Conservation (phyloP, 1,140 invertebrate species). For the Tenebrio molitor region DNA sequence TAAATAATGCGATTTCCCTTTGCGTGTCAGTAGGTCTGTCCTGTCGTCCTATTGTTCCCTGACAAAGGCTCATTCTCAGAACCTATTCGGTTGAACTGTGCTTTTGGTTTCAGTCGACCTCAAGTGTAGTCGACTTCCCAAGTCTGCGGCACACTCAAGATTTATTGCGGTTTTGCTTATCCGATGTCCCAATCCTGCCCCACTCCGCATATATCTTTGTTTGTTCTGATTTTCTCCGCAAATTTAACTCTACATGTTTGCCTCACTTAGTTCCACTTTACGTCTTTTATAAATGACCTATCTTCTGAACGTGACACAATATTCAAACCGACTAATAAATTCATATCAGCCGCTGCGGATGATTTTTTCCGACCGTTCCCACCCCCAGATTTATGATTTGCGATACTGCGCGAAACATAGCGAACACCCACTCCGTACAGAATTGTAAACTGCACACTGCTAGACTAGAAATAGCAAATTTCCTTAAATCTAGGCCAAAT, state of each 20-base stretch:
- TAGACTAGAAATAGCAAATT: slow-evolving; percentile 32
- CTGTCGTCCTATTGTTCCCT: slow-evolving; percentile 40
- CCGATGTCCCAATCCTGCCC: slow-evolving; percentile 39
- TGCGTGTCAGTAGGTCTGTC: slow-evolving; percentile 43
- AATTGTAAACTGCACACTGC: neutral
- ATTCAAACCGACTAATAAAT: slow-evolving; percentile 4
- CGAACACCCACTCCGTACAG: neutral
- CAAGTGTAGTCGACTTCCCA: slow-evolving; percentile 46
- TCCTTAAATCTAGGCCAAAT: slow-evolving; percentile 33
- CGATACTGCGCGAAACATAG: neutral
- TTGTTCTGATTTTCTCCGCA: slow-evolving; percentile 30
- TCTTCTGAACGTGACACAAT: slow-evolving; percentile 9
- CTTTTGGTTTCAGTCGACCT: slow-evolving; percentile 44
- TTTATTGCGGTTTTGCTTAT: slow-evolving; percentile 45
- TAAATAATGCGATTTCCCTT: slow-evolving; percentile 45
- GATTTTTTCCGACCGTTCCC: slow-evolving; percentile 5
- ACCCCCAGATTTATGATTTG: slow-evolving; percentile 1
- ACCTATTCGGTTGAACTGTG: slow-evolving; percentile 43
- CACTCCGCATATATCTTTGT: slow-evolving; percentile 36
- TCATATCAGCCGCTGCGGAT: neutral
- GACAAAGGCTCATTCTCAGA: slow-evolving; percentile 40
- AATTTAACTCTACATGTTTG: slow-evolving; percentile 31
- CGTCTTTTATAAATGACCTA: slow-evolving; percentile 18
- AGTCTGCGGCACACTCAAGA: slow-evolving; percentile 46
- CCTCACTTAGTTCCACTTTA: slow-evolving; percentile 9